phyloP scores from a whole-genome alignment of 2,888 invertebrate species.

The Plebejus melissa region DNA sequence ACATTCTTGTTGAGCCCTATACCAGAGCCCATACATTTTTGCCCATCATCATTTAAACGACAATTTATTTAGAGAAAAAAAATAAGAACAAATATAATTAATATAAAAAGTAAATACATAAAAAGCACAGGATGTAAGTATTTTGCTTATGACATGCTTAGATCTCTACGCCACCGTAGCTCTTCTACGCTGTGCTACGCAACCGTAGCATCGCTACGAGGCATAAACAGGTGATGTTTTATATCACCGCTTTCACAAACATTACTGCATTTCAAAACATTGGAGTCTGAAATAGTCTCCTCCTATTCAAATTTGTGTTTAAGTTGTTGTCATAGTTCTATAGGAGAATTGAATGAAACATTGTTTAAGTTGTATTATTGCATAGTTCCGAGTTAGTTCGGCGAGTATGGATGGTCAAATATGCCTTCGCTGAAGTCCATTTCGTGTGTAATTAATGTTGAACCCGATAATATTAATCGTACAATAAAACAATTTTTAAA shows the following conservation, averaged over 20 bases:
- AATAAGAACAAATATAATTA: too few relatives aligned
- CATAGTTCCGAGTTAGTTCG: conserved; percentile 36
- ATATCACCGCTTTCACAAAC: not conserved
- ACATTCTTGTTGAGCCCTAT: too few relatives aligned
- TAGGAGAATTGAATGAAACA: conserved; percentile 36
- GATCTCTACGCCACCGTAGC: too few relatives aligned
- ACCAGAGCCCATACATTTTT: too few relatives aligned
- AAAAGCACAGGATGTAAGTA: too few relatives aligned
- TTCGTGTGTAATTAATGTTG: not conserved
- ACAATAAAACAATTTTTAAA: not conserved
- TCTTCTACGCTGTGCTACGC: not conserved
- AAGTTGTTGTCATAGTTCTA: conserved; percentile 35
- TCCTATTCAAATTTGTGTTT: conserved; percentile 30
- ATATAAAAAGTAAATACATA: too few relatives aligned
- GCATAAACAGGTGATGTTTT: not conserved
- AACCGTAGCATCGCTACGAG: not conserved
- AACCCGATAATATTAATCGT: too few relatives aligned
- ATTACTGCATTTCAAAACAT: conserved; percentile 21
- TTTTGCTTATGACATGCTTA: too few relatives aligned
- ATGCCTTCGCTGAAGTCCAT: conserved; percentile 1
- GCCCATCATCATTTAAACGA: too few relatives aligned
- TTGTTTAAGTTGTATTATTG: conserved; percentile 37
- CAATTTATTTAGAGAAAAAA: too few relatives aligned
- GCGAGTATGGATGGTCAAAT: conserved; percentile 18
- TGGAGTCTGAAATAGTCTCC: conserved; percentile 29